Percentiles rank a stretch among this genome's conserved stretches.
These are phyloP conservation scores for Percina caprodes DNA, from an alignment of 2,113 vertebrate species.

Conservation along the genomic window DNA sequence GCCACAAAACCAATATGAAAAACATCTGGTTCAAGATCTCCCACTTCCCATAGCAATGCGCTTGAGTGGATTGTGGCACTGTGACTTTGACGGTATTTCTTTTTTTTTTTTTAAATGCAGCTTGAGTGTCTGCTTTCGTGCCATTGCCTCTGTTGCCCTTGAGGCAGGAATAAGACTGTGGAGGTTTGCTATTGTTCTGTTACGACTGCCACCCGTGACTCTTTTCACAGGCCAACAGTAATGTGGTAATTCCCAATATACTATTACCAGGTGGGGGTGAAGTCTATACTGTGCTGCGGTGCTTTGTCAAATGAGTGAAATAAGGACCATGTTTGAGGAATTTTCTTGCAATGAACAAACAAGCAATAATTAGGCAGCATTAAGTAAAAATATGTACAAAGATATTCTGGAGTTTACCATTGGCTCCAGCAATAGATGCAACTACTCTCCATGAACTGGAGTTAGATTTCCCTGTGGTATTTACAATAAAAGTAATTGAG, in stretches of 20 bases:
- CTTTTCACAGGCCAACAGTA: conserved; percentile 55
- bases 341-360: conserved; percentile 21
- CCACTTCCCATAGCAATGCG: conserved; percentile 72
- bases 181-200: conserved; percentile 68
- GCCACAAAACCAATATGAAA: conserved; percentile 77
- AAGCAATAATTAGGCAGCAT: conserved; percentile 26
- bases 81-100: conserved; percentile 75
- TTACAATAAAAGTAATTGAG: neutral
- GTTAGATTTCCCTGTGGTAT: neutral
- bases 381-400: conserved; percentile 21
- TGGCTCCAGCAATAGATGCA: neutral
- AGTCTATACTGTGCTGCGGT: conserved; percentile 35
- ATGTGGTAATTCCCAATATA: conserved; percentile 59
- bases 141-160: conserved; percentile 52
- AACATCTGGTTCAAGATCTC: conserved; percentile 84
- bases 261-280: conserved; percentile 36
- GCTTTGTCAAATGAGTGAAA: conserved; percentile 37
- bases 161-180: conserved; percentile 59
- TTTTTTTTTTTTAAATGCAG: conserved; percentile 20
- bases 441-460: neutral
- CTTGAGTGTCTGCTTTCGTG: conserved; percentile 48
- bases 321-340: conserved; percentile 24
- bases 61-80: conserved; percentile 75
- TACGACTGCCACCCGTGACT: conserved; percentile 60
- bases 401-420: neutral